Evolutionary conservation across 2,888 invertebrate genomes (phyloP).

Genomic region (Dinocampus coccinellae): DNA sequence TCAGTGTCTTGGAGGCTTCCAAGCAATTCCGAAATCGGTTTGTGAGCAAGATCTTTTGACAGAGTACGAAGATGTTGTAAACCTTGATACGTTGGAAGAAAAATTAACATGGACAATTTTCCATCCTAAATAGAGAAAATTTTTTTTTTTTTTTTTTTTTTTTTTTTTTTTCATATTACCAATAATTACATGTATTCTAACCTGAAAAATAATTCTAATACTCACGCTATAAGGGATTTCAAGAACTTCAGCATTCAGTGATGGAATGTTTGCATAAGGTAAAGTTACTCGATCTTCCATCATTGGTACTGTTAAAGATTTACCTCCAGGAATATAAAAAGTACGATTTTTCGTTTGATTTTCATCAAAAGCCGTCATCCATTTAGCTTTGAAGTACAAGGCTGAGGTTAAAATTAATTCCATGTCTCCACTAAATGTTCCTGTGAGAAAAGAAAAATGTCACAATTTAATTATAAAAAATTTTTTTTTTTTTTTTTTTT

Average conservation of each 20-base stretch:
- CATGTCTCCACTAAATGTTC: conserved; percentile 70
- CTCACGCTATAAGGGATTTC: conserved; percentile 83
- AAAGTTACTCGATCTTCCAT: conserved; percentile 78
- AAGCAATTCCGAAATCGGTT: conserved; percentile 71
- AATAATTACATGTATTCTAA: background rate
- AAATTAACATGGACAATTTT: conserved; percentile 75
- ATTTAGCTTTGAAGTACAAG: conserved; percentile 83
- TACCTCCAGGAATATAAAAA: conserved; percentile 75
- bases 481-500: background rate
- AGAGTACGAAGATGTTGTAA: conserved; percentile 71
- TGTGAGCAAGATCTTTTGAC: conserved; percentile 73
- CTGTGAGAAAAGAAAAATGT: conserved; percentile 65
- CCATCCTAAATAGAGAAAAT: conserved; percentile 71
- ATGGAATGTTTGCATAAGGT: conserved; percentile 74
- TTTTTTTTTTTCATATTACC: no score
- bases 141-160: no score
- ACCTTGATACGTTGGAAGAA: conserved; percentile 72
- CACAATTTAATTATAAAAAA: conserved; percentile 11
- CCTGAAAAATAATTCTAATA: background rate
- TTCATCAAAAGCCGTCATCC: conserved; percentile 78
- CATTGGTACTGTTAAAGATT: conserved; percentile 76
- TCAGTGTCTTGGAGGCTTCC: conserved; percentile 70
- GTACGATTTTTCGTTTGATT: conserved; percentile 72
- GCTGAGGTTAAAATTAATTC: conserved; percentile 82
- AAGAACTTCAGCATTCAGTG: conserved; percentile 78